A percentile compares a stretch with the other conserved stretches of the same genome.
Evolutionary conservation across 2,113 vertebrate genomes (phyloP).

Genomic region (Scomber scombrus): DNA sequence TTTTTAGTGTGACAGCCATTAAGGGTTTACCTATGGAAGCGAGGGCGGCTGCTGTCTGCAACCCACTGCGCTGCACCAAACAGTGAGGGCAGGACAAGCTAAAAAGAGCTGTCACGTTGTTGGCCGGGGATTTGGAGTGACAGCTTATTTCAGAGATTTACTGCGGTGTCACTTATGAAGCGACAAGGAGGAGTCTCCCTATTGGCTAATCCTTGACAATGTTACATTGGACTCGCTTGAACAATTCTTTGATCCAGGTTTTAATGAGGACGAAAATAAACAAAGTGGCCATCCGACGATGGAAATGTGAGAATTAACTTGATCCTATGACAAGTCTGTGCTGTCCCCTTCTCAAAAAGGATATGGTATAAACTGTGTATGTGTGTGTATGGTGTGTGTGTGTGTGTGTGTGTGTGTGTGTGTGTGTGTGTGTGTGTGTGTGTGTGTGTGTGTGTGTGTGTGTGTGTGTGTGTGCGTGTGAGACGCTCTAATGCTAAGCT

Average conservation of each 20-base stretch:
- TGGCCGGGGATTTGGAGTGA: conserved; percentile 55
- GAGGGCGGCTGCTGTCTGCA: conserved; percentile 34
- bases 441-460: no score
- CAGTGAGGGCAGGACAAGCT: conserved; percentile 44
- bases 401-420: no score
- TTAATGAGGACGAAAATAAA: conserved; percentile 20
- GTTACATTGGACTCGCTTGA: conserved; percentile 21
- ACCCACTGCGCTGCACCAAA: conserved; percentile 53
- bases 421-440: neutral
- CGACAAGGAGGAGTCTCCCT: conserved; percentile 15
- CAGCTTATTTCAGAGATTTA: conserved; percentile 80
- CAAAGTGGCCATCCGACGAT: conserved; percentile 1
- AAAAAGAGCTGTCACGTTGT: conserved; percentile 57
- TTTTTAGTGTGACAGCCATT: conserved; percentile 65
- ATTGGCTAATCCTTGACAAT: conserved; percentile 38
- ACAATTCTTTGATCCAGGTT: conserved; percentile 24
- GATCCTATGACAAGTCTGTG: neutral
- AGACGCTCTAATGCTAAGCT: neutral
- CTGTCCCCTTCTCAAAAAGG: neutral
- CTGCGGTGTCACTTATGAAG: conserved; percentile 67
- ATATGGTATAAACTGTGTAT: neutral
- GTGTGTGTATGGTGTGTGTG: no score
- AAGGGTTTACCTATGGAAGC: conserved; percentile 42
- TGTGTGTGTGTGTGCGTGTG: no score
- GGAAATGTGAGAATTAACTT: neutral